Evolutionary conservation across 2,113 vertebrate genomes (phyloP).

Genomic region (Rhinoptilus africanus): DNA sequence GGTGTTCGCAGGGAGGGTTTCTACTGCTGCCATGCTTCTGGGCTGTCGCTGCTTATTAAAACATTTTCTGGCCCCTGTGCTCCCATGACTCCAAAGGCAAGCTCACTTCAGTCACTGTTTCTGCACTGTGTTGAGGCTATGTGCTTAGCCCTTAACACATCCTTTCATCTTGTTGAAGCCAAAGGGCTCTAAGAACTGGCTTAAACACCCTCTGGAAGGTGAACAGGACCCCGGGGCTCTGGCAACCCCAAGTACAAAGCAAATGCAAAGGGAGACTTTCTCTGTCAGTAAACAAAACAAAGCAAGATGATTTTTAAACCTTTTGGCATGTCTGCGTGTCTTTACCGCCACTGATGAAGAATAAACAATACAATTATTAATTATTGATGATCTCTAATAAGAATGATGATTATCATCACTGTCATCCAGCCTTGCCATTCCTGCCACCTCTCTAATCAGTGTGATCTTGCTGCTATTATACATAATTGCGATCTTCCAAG

Average conservation of each 20-base stretch:
- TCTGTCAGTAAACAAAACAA: conserved; percentile 61
- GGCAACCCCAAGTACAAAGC: neutral
- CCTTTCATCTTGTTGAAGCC: neutral
- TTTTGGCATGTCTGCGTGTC: conserved; percentile 40
- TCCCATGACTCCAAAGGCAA: neutral
- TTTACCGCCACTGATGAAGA: conserved; percentile 31
- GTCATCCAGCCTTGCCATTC: conserved; percentile 12
- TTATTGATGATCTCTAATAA: conserved; percentile 59
- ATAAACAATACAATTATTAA: conserved; percentile 64
- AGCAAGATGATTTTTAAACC: conserved; percentile 44
- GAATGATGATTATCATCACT: conserved; percentile 55
- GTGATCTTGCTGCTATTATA: conserved; percentile 35
- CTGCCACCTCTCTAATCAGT: conserved; percentile 59
- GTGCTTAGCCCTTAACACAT: neutral
- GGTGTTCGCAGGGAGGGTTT: neutral
- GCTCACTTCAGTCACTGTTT: neutral
- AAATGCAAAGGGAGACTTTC: neutral
- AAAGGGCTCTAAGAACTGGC: neutral
- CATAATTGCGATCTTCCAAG: conserved; percentile 66
- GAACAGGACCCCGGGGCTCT: neutral
- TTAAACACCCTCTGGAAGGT: neutral
- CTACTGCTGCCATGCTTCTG: neutral
- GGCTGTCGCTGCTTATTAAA: neutral
- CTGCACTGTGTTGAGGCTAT: neutral
- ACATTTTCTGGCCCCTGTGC: neutral